phyloP scores from a whole-genome alignment of 1,140 invertebrate genomes.

The Drosophila navojoa region DNA sequence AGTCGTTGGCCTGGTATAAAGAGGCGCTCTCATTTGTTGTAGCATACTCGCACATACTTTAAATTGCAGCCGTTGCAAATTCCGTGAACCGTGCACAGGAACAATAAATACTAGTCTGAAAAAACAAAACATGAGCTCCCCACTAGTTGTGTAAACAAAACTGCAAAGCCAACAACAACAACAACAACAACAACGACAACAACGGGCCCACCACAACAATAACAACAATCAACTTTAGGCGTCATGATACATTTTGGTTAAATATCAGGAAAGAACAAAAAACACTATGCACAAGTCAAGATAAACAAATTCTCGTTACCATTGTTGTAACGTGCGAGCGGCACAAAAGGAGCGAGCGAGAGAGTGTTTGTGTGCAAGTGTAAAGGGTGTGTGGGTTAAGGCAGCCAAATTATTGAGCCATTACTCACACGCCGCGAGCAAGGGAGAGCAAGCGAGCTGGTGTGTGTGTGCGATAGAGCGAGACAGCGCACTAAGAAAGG shows the following conservation, averaged over 20 bases:
- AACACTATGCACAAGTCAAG: constrained; percentile 59
- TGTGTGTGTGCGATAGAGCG: not conserved
- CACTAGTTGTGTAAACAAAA: constrained; percentile 77
- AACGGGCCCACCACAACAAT: constrained; percentile 22
- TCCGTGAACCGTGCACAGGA: constrained; percentile 70
- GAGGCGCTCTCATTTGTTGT: constrained; percentile 44
- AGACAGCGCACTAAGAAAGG: constrained; percentile 3
- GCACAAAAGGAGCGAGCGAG: constrained; percentile 20
- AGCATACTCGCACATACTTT: constrained; percentile 53
- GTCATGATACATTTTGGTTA: constrained; percentile 78
- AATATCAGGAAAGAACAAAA: constrained; percentile 64
- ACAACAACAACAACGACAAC: constrained; percentile 30
- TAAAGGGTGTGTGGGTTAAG: not conserved
- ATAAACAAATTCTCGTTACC: constrained; percentile 80
- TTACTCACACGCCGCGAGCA: constrained; percentile 61
- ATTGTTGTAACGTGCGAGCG: constrained; percentile 56
- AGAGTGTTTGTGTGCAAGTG: constrained; percentile 1
- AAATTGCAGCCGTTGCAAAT: constrained; percentile 60
- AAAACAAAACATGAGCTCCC: constrained; percentile 59
- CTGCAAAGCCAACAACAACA: constrained; percentile 35
- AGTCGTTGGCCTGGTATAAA: not conserved
- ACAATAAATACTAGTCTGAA: constrained; percentile 69
- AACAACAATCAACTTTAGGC: constrained; percentile 60
- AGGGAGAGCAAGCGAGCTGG: constrained; percentile 5
- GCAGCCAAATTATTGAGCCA: constrained; percentile 77